Percentiles rank a stretch among this genome's conserved stretches.
These are phyloP conservation scores for Mechanitis messenoides DNA, from an alignment of 2,888 invertebrate genomes.

Conservation along the genomic window DNA sequence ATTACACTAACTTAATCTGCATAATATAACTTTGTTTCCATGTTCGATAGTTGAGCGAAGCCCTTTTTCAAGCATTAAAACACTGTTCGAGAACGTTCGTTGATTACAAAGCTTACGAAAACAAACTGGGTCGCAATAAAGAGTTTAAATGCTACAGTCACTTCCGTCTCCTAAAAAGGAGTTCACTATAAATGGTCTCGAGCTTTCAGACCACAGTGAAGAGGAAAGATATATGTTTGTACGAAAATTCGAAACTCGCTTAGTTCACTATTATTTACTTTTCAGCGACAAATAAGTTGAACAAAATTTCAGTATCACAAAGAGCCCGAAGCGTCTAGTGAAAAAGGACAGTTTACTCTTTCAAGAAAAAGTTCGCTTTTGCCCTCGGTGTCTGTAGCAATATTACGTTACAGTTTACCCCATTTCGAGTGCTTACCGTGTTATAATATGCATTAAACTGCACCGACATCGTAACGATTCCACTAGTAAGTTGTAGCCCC, in stretches of 20 bases:
- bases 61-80: constrained; percentile 35
- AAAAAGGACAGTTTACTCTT: constrained; percentile 74
- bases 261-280: constrained; percentile 64
- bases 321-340: constrained; percentile 58
- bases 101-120: constrained; percentile 33
- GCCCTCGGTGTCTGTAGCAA: constrained; percentile 51
- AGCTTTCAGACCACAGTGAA: constrained; percentile 49
- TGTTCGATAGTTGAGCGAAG: constrained; percentile 35
- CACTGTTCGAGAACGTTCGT: constrained; percentile 33
- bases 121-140: constrained; percentile 46
- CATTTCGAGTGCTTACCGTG: constrained; percentile 67
- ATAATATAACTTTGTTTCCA: constrained; percentile 52
- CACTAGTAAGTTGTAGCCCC: constrained; percentile 57
- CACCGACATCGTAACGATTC: constrained; percentile 46
- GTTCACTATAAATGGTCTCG: constrained; percentile 42
- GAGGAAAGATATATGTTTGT: constrained; percentile 42
- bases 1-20: constrained; percentile 64
- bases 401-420: constrained; percentile 64
- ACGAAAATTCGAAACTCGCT: constrained; percentile 55
- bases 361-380: constrained; percentile 65
- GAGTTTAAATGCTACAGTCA: constrained; percentile 41
- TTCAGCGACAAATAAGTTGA: constrained; percentile 64
- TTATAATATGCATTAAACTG: constrained; percentile 76
- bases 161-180: constrained; percentile 37
- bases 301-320: constrained; percentile 60